phyloP scores from a whole-genome alignment of 2,797 vertebrate species.

The Pelobates cultripes region DNA sequence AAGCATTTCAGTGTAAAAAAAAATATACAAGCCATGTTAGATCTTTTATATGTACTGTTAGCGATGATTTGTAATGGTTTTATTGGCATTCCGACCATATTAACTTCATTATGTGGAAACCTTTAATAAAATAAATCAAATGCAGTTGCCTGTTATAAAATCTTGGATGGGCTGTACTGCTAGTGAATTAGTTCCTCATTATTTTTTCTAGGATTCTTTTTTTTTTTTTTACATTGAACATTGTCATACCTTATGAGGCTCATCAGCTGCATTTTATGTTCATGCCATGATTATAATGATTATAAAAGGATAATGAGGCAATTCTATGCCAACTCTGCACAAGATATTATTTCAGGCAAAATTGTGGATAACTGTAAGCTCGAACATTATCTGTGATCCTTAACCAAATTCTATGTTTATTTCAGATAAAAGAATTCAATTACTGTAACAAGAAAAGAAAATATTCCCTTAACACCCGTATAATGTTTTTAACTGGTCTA shows the following conservation, averaged over 20 bases:
- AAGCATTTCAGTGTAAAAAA: slow-evolving; percentile 37
- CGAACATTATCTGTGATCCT: not conserved
- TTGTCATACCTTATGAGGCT: slow-evolving; percentile 48
- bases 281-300: slow-evolving; percentile 51
- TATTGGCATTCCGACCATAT: slow-evolving; percentile 47
- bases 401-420: too few relatives aligned
- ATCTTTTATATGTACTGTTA: slow-evolving; percentile 38
- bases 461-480: too few relatives aligned
- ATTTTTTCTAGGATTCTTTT: slow-evolving; percentile 18
- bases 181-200: slow-evolving; percentile 51
- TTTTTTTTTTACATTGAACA: slow-evolving; percentile 45
- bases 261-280: slow-evolving; percentile 47
- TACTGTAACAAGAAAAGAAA: too few relatives aligned
- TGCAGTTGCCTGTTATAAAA: slow-evolving; percentile 42
- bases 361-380: not conserved
- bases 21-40: slow-evolving; percentile 46
- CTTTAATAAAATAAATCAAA: slow-evolving; percentile 52
- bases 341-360: slow-evolving; percentile 10
- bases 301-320: slow-evolving; percentile 52
- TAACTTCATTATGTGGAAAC: slow-evolving; percentile 53
- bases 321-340: slow-evolving; percentile 31
- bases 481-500: too few relatives aligned
- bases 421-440: too few relatives aligned
- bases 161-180: slow-evolving; percentile 49
- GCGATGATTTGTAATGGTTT: slow-evolving; percentile 42